phyloP scores from a whole-genome alignment of 2,797 vertebrate species.

The Sebastes itinus region DNA sequence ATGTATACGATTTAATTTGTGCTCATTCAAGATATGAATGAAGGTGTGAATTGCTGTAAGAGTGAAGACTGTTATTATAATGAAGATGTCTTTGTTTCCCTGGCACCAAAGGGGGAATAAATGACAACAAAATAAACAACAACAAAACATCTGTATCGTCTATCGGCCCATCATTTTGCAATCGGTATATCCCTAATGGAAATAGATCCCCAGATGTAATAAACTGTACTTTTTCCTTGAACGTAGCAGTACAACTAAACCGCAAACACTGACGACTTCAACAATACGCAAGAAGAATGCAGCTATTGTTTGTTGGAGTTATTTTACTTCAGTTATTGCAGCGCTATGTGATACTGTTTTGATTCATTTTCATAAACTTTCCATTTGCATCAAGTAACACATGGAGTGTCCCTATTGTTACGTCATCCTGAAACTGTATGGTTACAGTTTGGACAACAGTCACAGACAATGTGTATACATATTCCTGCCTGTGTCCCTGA shows the following conservation, averaged over 20 bases:
- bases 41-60: too few species aligned
- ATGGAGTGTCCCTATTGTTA: not conserved
- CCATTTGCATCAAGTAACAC: not conserved
- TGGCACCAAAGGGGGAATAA: too few species aligned
- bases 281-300: not conserved
- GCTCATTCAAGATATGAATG: too few species aligned
- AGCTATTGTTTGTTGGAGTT: not conserved
- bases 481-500: not conserved
- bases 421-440: not conserved
- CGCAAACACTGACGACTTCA: not conserved
- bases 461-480: not conserved
- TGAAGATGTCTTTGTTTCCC: too few species aligned
- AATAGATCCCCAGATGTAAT: too few species aligned
- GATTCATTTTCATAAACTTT: not conserved
- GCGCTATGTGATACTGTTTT: not conserved
- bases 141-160: too few species aligned
- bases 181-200: too few species aligned
- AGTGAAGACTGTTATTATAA: too few species aligned
- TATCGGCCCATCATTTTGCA: too few species aligned
- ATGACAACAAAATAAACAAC: too few species aligned
- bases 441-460: not conserved
- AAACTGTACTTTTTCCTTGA: too few species aligned
- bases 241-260: not conserved
- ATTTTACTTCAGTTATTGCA: not conserved
- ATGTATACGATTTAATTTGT: too few species aligned